Evolutionary conservation across 2,113 vertebrate genomes (phyloP).

Genomic region (Syrmaticus mikado): DNA sequence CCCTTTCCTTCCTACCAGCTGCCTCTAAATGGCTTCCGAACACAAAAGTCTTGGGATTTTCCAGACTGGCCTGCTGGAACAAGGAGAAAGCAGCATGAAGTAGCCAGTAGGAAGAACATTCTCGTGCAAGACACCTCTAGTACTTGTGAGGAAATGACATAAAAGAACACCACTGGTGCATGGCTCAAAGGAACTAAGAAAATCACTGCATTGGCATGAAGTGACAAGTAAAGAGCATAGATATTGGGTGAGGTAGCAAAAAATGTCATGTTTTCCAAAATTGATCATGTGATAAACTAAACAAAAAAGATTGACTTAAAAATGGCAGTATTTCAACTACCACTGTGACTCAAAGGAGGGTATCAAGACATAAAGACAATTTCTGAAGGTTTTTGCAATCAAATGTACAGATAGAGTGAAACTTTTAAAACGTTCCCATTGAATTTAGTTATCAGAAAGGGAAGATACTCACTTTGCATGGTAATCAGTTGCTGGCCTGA

Average conservation of each 20-base stretch:
- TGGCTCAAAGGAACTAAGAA: background rate
- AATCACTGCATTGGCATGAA: background rate
- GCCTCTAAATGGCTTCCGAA: background rate
- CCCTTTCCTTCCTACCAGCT: background rate
- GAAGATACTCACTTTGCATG: conserved; percentile 87
- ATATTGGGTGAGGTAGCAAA: background rate
- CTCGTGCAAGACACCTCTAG: background rate
- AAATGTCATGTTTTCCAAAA: background rate
- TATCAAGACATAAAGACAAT: background rate
- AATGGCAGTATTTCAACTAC: background rate
- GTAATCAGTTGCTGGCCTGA: conserved; percentile 96
- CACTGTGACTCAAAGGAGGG: background rate
- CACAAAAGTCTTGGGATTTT: background rate
- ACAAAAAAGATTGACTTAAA: background rate
- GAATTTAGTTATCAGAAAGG: background rate
- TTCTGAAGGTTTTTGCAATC: background rate
- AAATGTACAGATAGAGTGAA: background rate
- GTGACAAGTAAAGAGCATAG: background rate
- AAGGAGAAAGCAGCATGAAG: background rate
- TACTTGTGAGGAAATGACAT: background rate
- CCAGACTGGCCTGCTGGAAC: background rate
- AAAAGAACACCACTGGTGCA: background rate
- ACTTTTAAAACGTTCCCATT: conserved; percentile 8
- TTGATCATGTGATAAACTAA: background rate
- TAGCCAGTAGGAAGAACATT: background rate